Base-by-base conservation (phyloP, 2,888 invertebrate genomes). In the Diarsia brunnea region DNA sequence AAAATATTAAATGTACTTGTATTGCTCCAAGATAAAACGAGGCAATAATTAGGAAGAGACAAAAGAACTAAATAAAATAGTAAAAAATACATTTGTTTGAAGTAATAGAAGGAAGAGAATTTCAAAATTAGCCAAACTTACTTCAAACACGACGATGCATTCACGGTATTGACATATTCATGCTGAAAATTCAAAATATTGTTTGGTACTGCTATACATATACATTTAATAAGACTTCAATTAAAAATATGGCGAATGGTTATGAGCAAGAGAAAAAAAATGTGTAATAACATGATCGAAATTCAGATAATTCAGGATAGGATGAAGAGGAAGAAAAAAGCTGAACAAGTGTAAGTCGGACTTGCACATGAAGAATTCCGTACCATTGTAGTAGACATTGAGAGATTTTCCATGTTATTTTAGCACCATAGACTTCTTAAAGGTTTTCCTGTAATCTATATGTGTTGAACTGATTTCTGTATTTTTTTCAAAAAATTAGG, bases 101-200 rank as follows among this genome's bases (percentile, higher is more conserved):
- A 58, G 7, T 14, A 55, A 27, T 16, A 58, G 2, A 55, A 55
- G 16, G 8, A 16, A 3, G 8, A n/a, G 53, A 0, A 51, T 45
- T 60, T 38, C 1, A 60, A 66, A 51, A 31, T 27, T 1, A 21
- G 16, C 8, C 12, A 19, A 55, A 89, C 90, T 90, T 89, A 95
- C 95, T 91, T 92, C n/a, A 94, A 86, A 77, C 90, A 90, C 21
- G 87, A 82, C 12, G 89, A 88, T 12, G 89, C 88, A 58, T 90
- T 91, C 19, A 87, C 71, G 10, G 84, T 70, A 64, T 81, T 85
- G n/a, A 86, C 82, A 70, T 80, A 84, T 27, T 79, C 84, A 27
- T 88, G 88, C 88, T 91, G 88, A 88, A 91, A 89, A 74, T 78
- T 74, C 38, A 14, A 19, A 63, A 68, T 27, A 43, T 38, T 51